Conservation (phyloP, 1,140 invertebrate genomes). For the Tetramorium alpestre region DNA sequence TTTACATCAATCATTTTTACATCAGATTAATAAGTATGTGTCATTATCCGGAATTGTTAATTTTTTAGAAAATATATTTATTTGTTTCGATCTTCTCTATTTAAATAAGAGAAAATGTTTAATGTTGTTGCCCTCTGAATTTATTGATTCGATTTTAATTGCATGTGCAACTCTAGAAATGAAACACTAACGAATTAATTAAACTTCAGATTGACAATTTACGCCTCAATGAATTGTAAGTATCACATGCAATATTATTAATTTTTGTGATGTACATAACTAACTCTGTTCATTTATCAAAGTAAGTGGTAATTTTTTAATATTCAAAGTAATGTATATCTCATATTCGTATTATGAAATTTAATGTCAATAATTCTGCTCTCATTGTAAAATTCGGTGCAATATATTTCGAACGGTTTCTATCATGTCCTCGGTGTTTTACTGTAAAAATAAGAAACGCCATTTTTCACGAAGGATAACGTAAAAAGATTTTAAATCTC, state of each 20-base stretch:
- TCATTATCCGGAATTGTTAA: neutral
- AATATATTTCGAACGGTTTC: conserved; percentile 3
- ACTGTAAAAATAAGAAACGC: neutral
- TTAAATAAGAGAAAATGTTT: neutral
- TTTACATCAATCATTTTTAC: neutral
- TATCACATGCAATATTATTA: conserved; percentile 30
- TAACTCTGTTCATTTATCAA: conserved; percentile 1
- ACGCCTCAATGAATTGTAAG: conserved; percentile 7
- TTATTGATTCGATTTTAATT: conserved; percentile 41
- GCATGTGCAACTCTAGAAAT: neutral
- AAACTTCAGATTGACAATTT: conserved; percentile 5
- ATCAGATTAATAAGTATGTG: neutral
- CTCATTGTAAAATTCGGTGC: neutral
- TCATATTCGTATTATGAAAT: conserved; percentile 15
- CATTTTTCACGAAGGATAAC: conserved; percentile 14
- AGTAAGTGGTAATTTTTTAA: neutral
- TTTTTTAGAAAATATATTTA: neutral
- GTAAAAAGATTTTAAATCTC: conserved; percentile 21
- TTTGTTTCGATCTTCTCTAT: neutral
- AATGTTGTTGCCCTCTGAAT: neutral
- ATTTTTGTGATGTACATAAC: neutral
- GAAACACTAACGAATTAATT: conserved; percentile 34
- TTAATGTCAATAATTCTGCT: neutral
- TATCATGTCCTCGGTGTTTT: neutral
- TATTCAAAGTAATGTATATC: neutral